Evolutionary conservation across 1,140 invertebrate species (phyloP), one percentile per base, ranked within the genome.

Genomic region (Orius insidiosus): DNA sequence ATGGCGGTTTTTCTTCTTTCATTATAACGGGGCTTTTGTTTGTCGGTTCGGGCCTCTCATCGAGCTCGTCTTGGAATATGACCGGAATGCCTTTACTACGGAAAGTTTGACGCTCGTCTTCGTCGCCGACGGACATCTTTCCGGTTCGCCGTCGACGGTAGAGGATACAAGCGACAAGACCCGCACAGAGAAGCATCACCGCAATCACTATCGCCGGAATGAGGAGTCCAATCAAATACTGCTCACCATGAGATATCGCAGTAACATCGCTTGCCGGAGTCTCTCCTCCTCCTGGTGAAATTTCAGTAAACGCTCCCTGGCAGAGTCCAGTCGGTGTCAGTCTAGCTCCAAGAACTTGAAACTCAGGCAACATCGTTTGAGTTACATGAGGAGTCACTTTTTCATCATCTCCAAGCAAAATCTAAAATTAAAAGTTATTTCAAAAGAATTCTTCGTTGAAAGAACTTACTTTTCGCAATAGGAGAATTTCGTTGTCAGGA

Each of bases 31-130:
- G 88, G 33, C 79, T 78, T 65, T 92, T 92, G 55, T 87, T 85
- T 19, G 78, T 79, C 24, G 82, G 76, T 61, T 81, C 81, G 1
- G 80, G 83, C 58, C 87, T 83, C 56, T 94, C 88, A 53, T 90
- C 86, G 9, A 93, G 66, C 60, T 96, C 90, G 63, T 96, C 88
- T 60, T 63, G 80, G 62, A 95, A 93, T 53, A 95, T 95, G 5
- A 94, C 85, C 1, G 90, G 90, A 54, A 92, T 85, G 37, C 86
- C 86, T 64, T 89, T 92, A 52, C 78, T 86, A 6, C 85, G 72
- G 64, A 89, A 92, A 43, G 71, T 79, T 62, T 78, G 76, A 38
- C 79, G 69, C 54, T 82, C 80, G 55, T 85, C 81, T 52, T 85
- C 81, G 53, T 83, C 72, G 13, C 73, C 72, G 3, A 69, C 63